These are phyloP conservation scores for Macrobrachium nipponense DNA, from an alignment of 1,140 invertebrate genomes.

Conservation along the genomic window DNA sequence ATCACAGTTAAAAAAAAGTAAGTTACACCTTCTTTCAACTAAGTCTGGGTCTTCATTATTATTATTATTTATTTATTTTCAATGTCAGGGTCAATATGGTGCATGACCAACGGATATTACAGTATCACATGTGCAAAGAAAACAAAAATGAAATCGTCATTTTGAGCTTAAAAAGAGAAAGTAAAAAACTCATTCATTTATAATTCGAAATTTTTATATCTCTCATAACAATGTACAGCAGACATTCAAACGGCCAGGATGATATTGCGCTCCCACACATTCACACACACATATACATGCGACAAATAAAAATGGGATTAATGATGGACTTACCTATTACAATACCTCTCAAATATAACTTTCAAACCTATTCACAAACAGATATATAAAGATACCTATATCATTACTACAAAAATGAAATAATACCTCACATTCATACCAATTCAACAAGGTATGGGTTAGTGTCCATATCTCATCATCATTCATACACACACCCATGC, in stretches of 20 bases:
- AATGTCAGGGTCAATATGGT: not conserved
- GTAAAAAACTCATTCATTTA: not conserved
- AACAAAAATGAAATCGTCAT: not conserved
- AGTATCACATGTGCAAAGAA: constrained; percentile 26
- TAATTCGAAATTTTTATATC: not conserved
- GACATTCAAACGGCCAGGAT: no score
- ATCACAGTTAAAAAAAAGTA: constrained; percentile 49
- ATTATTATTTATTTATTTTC: constrained; percentile 4
- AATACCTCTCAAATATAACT: no score
- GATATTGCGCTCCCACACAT: no score
- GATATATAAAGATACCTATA: no score
- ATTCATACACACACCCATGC: not conserved
- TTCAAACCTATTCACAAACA: no score
- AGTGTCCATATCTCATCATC: not conserved
- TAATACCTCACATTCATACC: no score
- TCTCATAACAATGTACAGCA: not conserved
- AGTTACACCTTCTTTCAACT: constrained; percentile 5
- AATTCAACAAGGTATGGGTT: no score
- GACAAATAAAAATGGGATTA: no score
- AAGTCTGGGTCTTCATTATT: not conserved
- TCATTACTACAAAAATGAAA: no score
- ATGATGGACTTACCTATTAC: no score
- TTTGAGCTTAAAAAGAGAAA: constrained; percentile 22
- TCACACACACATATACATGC: no score
- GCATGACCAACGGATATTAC: constrained; percentile 17